Evolutionary conservation across 1,140 invertebrate genomes (phyloP), one percentile per base, ranked within the genome.

Genomic region (Phthorimaea operculella): DNA sequence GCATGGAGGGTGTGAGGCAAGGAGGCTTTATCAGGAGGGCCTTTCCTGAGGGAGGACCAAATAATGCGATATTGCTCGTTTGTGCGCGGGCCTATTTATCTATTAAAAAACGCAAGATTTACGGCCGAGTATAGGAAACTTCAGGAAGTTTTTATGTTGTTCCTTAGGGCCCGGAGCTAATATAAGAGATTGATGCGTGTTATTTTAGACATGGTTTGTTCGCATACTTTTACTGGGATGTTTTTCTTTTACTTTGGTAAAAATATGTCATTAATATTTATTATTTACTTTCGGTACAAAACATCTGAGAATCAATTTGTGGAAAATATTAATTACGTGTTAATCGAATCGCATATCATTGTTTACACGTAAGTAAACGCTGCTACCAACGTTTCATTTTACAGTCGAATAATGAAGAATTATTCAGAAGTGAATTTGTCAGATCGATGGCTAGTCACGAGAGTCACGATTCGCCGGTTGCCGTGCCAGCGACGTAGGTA

Each of bases 31-130:
- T 84, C 81, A 83, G 70, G 71, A 84, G 76, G 81, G 78, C 79
- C 79, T 82, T 82, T 83, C 79, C 79, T 82, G 78, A 76, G 81
- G 79, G 81, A 76, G 79, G 74, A 64, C 78, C 79, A 82, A 82
- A 84, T 84, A 84, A 84, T 84, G 79, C 66, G 78, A 83, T 84
- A 84, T 83, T 84, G 79, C 81, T 83, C 79, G 81, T 84, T 84
- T 83, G 76, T 76, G 79, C 74, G 74, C 75, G 76, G 76, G 71
- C 73, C 79, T 84, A 84, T 84, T 84, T 84, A 84, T 84, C 81
- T 84, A 84, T 84, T 84, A 84, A 84, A 81, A 84, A 84, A 79
- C 76, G 73, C 56, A 58, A 77, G 79, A 84, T 84, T 83, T 84
- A 84, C 61, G 69, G 59, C n/a, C 64, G 65, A 65, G 69, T 80